Percentiles rank a stretch among this genome's conserved stretches.
These are phyloP conservation scores for Gymnosoma rotundatum DNA, from an alignment of 2,888 invertebrate species.

Conservation along the genomic window DNA sequence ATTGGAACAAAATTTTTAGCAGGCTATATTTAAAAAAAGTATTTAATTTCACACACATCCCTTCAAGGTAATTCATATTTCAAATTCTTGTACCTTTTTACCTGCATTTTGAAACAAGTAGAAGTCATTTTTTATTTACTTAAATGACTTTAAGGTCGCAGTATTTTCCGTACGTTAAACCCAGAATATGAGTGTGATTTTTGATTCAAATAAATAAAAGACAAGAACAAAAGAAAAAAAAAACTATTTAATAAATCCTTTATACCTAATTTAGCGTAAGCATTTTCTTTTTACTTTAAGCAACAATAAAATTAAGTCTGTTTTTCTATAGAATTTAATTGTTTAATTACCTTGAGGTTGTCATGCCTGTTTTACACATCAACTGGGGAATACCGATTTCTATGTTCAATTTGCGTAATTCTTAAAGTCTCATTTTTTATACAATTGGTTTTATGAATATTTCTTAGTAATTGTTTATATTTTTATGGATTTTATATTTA, in stretches of 20 bases:
- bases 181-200: neutral
- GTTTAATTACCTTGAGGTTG: neutral
- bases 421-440: neutral
- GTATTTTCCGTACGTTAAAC: neutral
- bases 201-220: neutral
- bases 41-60: no score
- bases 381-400: slow-evolving; percentile 11
- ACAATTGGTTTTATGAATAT: neutral
- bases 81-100: neutral
- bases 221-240: neutral
- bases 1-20: no score
- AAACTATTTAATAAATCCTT: slow-evolving; percentile 23
- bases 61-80: neutral
- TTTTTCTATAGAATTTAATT: slow-evolving; percentile 29
- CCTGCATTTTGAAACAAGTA: neutral
- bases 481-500: slow-evolving; percentile 10
- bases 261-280: neutral
- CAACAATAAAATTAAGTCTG: neutral
- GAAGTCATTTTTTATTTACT: neutral
- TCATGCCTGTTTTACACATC: slow-evolving; percentile 5
- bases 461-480: neutral
- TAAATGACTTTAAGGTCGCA: neutral
- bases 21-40: no score
- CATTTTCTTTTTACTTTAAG: neutral
- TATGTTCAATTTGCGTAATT: slow-evolving; percentile 20